These are phyloP conservation scores for Triplophysa siluroides DNA, from an alignment of 2,113 vertebrate species.

Conservation along the genomic window DNA sequence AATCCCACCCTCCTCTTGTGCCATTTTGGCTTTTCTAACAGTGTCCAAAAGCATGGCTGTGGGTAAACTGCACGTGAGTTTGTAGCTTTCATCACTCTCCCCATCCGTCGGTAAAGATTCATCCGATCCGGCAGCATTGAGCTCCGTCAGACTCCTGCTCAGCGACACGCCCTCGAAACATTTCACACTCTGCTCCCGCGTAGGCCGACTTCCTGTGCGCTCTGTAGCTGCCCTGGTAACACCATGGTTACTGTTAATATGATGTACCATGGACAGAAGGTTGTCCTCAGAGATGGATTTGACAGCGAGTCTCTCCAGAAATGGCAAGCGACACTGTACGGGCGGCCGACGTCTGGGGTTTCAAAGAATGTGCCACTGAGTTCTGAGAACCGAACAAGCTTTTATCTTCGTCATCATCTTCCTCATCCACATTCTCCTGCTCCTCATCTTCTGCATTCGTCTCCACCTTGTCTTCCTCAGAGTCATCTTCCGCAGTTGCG, in stretches of 20 bases:
- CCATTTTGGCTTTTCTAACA: slow-evolving; percentile 50
- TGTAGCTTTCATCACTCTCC: slow-evolving; percentile 15
- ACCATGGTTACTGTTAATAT: background rate
- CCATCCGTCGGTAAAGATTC: slow-evolving; percentile 13
- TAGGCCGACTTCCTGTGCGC: background rate
- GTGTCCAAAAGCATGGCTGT: slow-evolving; percentile 55
- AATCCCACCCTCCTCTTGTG: background rate
- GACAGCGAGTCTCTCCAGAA: slow-evolving; percentile 65
- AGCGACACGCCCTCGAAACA: slow-evolving; percentile 57
- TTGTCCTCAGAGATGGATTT: slow-evolving; percentile 90
- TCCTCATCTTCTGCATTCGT: slow-evolving; percentile 43
- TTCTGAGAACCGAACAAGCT: slow-evolving; percentile 63
- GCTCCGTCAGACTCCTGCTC: slow-evolving; percentile 82
- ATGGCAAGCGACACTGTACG: slow-evolving; percentile 71
- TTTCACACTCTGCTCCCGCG: background rate
- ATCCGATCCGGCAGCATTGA: slow-evolving; percentile 53
- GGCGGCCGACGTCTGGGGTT: slow-evolving; percentile 80
- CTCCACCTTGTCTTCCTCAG: slow-evolving; percentile 53
- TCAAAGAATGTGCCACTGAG: slow-evolving; percentile 65
- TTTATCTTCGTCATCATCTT: slow-evolving; percentile 61
- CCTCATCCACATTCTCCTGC: slow-evolving; percentile 56
- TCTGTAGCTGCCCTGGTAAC: background rate
- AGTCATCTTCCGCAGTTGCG: slow-evolving; percentile 64
- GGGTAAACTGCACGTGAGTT: slow-evolving; percentile 50
- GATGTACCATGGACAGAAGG: slow-evolving; percentile 69